These are phyloP conservation scores for Sciaenops ocellatus DNA, from an alignment of 2,797 vertebrate species.

Conservation along the genomic window DNA sequence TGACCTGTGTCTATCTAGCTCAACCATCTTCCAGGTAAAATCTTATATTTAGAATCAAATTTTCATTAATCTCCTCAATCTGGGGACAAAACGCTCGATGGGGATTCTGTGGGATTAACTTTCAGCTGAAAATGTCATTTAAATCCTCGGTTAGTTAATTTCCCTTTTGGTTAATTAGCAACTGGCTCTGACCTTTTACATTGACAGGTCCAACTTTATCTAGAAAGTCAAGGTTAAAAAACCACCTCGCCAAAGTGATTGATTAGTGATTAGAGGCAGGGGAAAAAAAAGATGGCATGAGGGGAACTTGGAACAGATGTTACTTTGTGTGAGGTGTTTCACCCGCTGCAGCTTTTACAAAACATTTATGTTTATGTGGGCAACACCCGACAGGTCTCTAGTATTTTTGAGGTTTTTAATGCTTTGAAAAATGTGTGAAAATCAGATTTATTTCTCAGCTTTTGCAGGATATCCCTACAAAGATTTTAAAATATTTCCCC, in stretches of 20 bases:
- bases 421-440: background rate
- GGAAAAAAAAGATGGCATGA: constrained; percentile 9
- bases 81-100: constrained; percentile 57
- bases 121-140: constrained; percentile 83
- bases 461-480: background rate
- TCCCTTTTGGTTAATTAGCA: constrained; percentile 89
- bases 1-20: constrained; percentile 34
- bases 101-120: constrained; percentile 79
- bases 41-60: constrained; percentile 63
- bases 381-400: background rate
- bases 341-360: constrained; percentile 9
- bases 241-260: constrained; percentile 77
- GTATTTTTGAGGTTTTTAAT: background rate
- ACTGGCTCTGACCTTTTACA: constrained; percentile 84
- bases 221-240: constrained; percentile 87
- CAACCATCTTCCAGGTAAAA: constrained; percentile 43
- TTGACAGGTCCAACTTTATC: constrained; percentile 86
- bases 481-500: background rate
- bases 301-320: constrained; percentile 41
- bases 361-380: background rate
- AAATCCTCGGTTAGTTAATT: constrained; percentile 85
- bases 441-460: background rate
- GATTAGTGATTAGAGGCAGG: constrained; percentile 81
- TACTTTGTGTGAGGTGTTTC: constrained; percentile 39
- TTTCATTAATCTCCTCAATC: constrained; percentile 72